A percentile compares a stretch with the other conserved stretches of the same genome.
Evolutionary conservation across 2,113 vertebrate genomes (phyloP).

Genomic region (Solea solea): DNA sequence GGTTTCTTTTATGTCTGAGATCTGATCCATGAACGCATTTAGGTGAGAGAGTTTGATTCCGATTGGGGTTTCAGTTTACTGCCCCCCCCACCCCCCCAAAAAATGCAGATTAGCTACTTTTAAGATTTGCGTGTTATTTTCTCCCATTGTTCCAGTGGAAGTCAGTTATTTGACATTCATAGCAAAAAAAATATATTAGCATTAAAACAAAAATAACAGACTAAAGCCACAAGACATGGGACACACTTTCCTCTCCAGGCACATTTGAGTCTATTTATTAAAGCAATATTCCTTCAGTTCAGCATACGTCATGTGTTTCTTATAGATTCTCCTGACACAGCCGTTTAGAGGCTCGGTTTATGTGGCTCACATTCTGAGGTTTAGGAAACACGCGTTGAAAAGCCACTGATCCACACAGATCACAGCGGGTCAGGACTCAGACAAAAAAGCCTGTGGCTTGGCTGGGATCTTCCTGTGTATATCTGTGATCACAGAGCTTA

Average conservation of each 20-base stretch:
- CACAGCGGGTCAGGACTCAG: conserved; percentile 71
- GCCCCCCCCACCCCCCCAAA: conserved; percentile 1
- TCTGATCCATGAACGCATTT: conserved; percentile 55
- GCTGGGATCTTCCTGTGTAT: conserved; percentile 51
- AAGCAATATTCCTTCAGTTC: conserved; percentile 44
- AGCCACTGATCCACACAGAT: conserved; percentile 73
- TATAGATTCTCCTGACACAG: conserved; percentile 74
- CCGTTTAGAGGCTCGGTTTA: conserved; percentile 61
- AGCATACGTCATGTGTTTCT: conserved; percentile 62
- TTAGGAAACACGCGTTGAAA: conserved; percentile 68
- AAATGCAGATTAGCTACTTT: conserved; percentile 38
- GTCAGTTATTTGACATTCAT: conserved; percentile 4
- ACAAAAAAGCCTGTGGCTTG: conserved; percentile 74
- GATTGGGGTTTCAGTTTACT: conserved; percentile 38
- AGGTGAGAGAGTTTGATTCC: conserved; percentile 60
- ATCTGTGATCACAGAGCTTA: conserved; percentile 62
- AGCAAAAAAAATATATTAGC: conserved; percentile 4
- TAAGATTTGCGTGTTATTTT: conserved; percentile 31
- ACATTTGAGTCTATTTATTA: conserved; percentile 40
- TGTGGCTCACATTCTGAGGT: conserved; percentile 77
- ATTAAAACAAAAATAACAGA: conserved; percentile 18
- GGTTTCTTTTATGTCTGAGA: conserved; percentile 73
- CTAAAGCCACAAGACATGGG: conserved; percentile 33
- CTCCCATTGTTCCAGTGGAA: conserved; percentile 34
- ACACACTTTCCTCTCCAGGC: conserved; percentile 27